Evolutionary conservation across 2,888 invertebrate species (phyloP).

Genomic region (Ellobium chinense): DNA sequence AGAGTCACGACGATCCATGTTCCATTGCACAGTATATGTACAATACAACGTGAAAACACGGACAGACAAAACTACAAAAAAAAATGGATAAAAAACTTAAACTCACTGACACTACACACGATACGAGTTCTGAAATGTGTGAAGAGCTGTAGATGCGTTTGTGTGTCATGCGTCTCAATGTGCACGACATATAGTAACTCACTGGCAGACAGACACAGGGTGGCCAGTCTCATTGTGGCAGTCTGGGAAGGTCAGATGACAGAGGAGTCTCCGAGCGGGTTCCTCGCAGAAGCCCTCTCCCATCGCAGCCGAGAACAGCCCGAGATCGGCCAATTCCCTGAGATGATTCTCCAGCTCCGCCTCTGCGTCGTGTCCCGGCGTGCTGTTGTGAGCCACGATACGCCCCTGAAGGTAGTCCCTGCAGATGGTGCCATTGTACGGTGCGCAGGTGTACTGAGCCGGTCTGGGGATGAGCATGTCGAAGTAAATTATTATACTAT

Average conservation of each 20-base stretch:
- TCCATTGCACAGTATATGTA: no score
- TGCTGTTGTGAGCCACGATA: conserved; percentile 42
- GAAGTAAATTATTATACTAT: no score
- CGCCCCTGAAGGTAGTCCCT: conserved; percentile 56
- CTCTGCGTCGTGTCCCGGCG: conserved; percentile 1
- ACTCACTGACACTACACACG: neutral
- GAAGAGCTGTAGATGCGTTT: no score
- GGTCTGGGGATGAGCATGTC: neutral
- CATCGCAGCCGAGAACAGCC: conserved; percentile 57
- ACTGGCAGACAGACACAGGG: conserved; percentile 32
- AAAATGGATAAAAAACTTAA: neutral
- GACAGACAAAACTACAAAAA: no score
- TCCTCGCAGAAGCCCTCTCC: conserved; percentile 83
- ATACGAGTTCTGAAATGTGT: neutral
- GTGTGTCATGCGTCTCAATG: no score
- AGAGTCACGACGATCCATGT: no score
- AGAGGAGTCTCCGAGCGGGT: conserved; percentile 93
- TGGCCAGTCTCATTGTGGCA: conserved; percentile 81
- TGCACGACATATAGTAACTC: conserved; percentile 1
- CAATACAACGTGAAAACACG: no score
- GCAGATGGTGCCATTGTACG: conserved; percentile 69
- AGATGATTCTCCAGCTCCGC: neutral
- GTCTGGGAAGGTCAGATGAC: conserved; percentile 94
- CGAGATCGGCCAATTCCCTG: conserved; percentile 54
- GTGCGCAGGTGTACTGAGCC: conserved; percentile 51